phyloP scores from a whole-genome alignment of 2,888 invertebrate genomes.

The Volucella bombylans region DNA sequence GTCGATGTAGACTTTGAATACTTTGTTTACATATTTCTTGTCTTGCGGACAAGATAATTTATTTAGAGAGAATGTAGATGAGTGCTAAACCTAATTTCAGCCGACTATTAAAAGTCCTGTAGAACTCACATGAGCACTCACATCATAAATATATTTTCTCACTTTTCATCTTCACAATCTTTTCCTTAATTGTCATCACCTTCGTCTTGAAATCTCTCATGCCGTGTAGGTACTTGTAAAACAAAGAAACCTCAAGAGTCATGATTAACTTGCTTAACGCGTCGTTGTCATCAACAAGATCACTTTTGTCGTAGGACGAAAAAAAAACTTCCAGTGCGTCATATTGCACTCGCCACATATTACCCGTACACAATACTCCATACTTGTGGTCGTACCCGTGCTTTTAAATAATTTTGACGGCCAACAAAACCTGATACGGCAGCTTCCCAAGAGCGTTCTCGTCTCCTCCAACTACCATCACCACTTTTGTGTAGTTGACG shows the following conservation, averaged over 20 bases:
- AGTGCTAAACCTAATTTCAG: no score
- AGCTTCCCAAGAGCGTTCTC: constrained; percentile 14
- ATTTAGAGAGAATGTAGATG: no score
- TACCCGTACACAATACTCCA: constrained; percentile 29
- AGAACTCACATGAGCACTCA: no score
- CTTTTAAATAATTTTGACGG: constrained; percentile 73
- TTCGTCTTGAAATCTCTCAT: constrained; percentile 59
- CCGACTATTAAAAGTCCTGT: no score
- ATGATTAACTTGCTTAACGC: constrained; percentile 71
- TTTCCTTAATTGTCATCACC: constrained; percentile 69
- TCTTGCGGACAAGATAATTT: no score
- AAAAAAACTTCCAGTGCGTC: constrained; percentile 53
- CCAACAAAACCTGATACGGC: constrained; percentile 70
- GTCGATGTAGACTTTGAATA: no score
- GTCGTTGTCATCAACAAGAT: constrained; percentile 56
- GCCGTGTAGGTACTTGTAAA: constrained; percentile 4
- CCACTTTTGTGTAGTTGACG: constrained; percentile 43
- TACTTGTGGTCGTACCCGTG: constrained; percentile 40
- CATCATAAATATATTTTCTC: no score
- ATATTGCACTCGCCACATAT: constrained; percentile 41
- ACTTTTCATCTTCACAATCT: no score
- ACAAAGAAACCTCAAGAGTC: constrained; percentile 51
- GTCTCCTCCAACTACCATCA: neutral
- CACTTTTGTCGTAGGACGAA: constrained; percentile 28
- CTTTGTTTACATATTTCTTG: no score